Evolutionary conservation across 2,113 vertebrate species (phyloP), one percentile per base, ranked within the genome.

Genomic region (Stercorarius parasiticus): DNA sequence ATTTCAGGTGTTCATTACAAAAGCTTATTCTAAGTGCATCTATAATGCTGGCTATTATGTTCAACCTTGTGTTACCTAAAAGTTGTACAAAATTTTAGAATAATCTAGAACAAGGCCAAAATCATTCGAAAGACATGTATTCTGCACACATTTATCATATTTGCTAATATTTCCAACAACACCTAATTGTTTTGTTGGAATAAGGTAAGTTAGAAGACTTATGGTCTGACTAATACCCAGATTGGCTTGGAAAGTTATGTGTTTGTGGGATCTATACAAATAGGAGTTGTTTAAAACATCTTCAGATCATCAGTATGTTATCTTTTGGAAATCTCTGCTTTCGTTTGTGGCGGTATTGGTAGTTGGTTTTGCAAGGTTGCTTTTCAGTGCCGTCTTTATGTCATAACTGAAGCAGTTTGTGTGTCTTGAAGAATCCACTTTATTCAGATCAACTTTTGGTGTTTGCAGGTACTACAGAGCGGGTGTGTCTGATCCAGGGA

Each of bases 401-500:
- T 36, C 34, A 8, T 34, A 27, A 25, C 2, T 30, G 27, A 55
- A 78, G 38, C 27, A 23, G n/a, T 34, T 22, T 43, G 29, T 56
- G 38, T 12, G 45, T 42, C 16, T n/a, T 49, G 50, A 70, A 52
- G 72, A 67, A 64, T 52, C 26, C 9, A 4, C 22, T 25, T 82
- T 43, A 94, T 42, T 86, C 88, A 74, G 92, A 67, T 55, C 38
- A 43, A 16, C 64, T 59, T 94, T 45, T 96, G 94, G 50, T 95
- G 11, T 98, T 88, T 92, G 59, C 97, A 99, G 99, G 99, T 98
- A 99, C 99, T 96, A 99, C 99, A 97, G 99, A 99, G 95, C 98
- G 99, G 49, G 99, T 99, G 94, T 99, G 99, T 98, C 99, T 99
- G 98, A 99, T 99, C 98, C 99, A 99, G 98, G 99, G 99, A 98